Base-by-base conservation (phyloP, 92 coral and sea anemone species). In the Epizoanthus rinbou region DNA sequence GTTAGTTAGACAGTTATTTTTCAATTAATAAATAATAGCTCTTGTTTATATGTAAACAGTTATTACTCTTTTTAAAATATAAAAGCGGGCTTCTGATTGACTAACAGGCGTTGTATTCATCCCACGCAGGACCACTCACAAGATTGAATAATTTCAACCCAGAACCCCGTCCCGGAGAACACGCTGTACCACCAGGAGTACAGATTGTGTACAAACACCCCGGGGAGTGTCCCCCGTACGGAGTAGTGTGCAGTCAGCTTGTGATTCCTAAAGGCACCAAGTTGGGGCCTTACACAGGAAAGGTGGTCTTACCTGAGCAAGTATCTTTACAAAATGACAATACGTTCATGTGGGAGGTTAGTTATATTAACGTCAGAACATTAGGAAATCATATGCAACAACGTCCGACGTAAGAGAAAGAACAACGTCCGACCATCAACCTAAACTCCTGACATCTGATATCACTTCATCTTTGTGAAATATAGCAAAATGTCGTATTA, bases 241-340 rank as follows among this genome's bases (percentile, higher is more conserved):
- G 90, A 28, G 98, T 94, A 17, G 64, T 89, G 24, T 94, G 98
- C 79, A 87, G 86, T 35, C 92, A 93, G 62, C 33, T 90, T 19
- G 79, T 86, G 47, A 97, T 97, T 81, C 88, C 94, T 33, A 86
- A 89, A 58, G 99, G 99, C 13, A 89, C 99, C 24, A 82, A 95
- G 63, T 89, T 97, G 71, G 99, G 99, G 23, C 99, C 99, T 15
- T 97, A 92, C 83, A 93, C 89, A 8, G 99, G 99, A 35, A 86
- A 80, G 43, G 88, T 91, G 17, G 90, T 93, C 21, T 85, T 82
- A 18, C 94, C 94, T 8, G 80, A 68, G 11, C 92, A 88, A 23
- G 52, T 93, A 35, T 28, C 66, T 63, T 75, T 73, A 62, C 91
- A 87, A 39, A 82, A 80, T 18, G 90, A 91, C 86, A 93, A 88